phyloP scores from a whole-genome alignment of 1,140 invertebrate species.

The Apis dorsata region DNA sequence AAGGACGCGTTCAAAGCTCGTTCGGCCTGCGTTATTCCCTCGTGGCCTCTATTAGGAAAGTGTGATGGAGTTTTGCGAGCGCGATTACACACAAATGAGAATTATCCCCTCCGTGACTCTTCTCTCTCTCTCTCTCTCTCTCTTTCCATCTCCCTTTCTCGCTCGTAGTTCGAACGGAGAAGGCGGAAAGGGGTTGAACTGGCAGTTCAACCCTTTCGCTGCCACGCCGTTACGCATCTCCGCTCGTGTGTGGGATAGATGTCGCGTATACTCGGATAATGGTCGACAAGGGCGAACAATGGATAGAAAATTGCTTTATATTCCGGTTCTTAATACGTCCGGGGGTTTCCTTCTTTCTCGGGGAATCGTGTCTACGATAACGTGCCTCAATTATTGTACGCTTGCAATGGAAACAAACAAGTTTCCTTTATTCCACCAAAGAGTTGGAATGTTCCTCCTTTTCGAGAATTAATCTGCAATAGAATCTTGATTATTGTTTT shows the following conservation, averaged over 20 bases:
- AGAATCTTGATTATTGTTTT: no score
- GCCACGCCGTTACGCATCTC: conserved; percentile 48
- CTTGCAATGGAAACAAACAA: no score
- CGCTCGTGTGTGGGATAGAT: conserved; percentile 54
- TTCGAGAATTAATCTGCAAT: no score
- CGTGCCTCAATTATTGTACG: no score
- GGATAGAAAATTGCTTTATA: conserved; percentile 68
- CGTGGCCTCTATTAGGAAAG: conserved; percentile 80
- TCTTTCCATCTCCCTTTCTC: conserved; percentile 31
- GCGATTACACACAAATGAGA: conserved; percentile 81
- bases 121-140: conserved; percentile 38
- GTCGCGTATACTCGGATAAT: conserved; percentile 61
- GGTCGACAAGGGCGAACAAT: conserved; percentile 60
- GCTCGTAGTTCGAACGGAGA: background rate
- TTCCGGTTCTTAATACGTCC: conserved; percentile 48
- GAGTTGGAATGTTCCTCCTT: no score
- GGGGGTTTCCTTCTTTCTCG: background rate
- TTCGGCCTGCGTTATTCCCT: conserved; percentile 57
- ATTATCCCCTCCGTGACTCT: conserved; percentile 73
- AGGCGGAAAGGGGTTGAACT: conserved; percentile 29
- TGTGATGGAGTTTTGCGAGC: conserved; percentile 81
- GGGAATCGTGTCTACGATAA: conserved; percentile 16
- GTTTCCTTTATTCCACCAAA: no score
- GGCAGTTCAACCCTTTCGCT: conserved; percentile 55
- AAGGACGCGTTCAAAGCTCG: conserved; percentile 66